Base-by-base conservation (phyloP, 2,797 vertebrate genomes). In the Morus bassanus region DNA sequence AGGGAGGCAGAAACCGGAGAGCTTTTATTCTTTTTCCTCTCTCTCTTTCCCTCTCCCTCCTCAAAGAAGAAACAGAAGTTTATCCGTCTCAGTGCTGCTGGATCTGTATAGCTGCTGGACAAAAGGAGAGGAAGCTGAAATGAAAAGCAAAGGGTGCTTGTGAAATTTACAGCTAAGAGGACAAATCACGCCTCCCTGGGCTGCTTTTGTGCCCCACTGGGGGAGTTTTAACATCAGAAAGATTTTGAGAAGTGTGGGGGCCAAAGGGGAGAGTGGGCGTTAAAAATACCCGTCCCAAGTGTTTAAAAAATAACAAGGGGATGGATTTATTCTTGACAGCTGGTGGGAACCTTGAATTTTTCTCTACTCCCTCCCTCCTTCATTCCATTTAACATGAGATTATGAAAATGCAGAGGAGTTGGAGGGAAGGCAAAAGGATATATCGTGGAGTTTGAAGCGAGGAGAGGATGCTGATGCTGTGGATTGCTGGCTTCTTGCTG, bases 381-480 rank as follows among this genome's bases (percentile, higher is more conserved):
- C 93, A 61, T 96, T 94, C 96, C 91, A 37, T 96, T 97, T 96
- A 97, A 96, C 97, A 90, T 96, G 96, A 98, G 97, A 93, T 96
- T 96, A 94, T 97, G 98, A 97, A 97, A 98, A 97, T 91, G 98
- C 97, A 97, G 97, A 97, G 98, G 97, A 98, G 96, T 97, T 94
- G 96, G 95, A 96, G 91, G 91, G 88, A 95, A 97, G 95, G 95
- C 94, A 83, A 82, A 95, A 75, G 97, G 95, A 95, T 97, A 37
- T 97, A 97, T 89, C 63, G 68, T 94, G 95, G 98, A 98, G 95
- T 98, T 97, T 91, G 96, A 91, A 94, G 97, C 80, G 54, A 95
- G 91, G 95, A 95, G 86, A 95, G 82, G 94, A 86, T 94, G 89
- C 95, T 91, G 96, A 81, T 89, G 94, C 93, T 91, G 96, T 95